Conservation (phyloP, 1,140 invertebrate genomes). For the Triops cancriformis region DNA sequence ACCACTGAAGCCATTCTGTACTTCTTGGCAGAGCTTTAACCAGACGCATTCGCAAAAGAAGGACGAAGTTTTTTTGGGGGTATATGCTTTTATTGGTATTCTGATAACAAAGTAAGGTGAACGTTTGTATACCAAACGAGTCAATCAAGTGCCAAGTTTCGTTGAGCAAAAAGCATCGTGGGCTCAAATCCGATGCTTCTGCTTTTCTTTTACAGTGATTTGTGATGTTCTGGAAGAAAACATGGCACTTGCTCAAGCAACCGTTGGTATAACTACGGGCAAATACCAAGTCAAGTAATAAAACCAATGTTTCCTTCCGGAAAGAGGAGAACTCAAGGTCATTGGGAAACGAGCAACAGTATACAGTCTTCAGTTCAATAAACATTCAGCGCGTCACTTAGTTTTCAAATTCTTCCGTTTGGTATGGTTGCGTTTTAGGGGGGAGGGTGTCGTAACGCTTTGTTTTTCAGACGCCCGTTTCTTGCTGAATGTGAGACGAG, state of each 20-base stretch:
- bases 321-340: no score
- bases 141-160: neutral
- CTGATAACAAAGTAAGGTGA: neutral
- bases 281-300: no score
- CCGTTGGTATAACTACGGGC: neutral
- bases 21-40: no score
- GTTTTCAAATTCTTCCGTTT: no score
- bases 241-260: neutral
- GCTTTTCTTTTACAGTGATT: neutral
- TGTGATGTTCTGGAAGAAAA: neutral
- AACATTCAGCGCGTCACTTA: no score
- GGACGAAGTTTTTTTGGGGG: neutral
- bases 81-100: neutral
- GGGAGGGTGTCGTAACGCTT: neutral
- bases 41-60: neutral
- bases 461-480: slow-evolving; percentile 60
- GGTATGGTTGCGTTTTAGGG: no score
- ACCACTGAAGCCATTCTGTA: no score
- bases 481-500: slow-evolving; percentile 49
- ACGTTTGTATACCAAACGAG: neutral
- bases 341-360: no score
- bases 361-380: no score
- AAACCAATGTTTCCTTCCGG: no score
- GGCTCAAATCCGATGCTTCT: slow-evolving; percentile 9
- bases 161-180: neutral